Percentiles rank a stretch among this genome's conserved stretches.
Conservation (phyloP, 53 echinoderm and acorn worm genomes). For the Temnopleurus reevesii region DNA sequence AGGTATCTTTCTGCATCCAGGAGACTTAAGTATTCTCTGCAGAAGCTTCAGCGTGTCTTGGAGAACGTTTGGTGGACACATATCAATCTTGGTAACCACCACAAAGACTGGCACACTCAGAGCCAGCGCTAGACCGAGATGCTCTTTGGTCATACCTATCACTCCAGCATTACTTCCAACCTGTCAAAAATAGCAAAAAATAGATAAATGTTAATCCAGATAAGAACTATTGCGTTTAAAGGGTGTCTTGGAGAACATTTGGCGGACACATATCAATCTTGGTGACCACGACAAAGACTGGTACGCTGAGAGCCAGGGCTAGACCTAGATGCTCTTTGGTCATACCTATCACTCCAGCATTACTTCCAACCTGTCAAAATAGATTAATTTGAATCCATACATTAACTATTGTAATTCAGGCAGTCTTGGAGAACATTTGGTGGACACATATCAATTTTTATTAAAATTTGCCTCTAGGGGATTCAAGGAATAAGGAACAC, state of each 20-base stretch:
- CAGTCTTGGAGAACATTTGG: constrained; percentile 96
- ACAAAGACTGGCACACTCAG: constrained; percentile 97
- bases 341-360: constrained; percentile 97
- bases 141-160: constrained; percentile 99
- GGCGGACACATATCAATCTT: constrained; percentile 98
- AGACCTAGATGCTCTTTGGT: constrained; percentile 95
- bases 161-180: constrained; percentile 98
- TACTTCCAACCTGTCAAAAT: constrained; percentile 95
- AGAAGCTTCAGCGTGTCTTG: constrained; percentile 93
- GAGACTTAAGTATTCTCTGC: constrained; percentile 95
- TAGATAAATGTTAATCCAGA: too few relatives aligned
- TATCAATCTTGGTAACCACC: constrained; percentile 97
- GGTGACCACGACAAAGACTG: constrained; percentile 94
- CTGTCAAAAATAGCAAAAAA: too few relatives aligned
- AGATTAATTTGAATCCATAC: too few relatives aligned
- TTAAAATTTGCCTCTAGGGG: too few relatives aligned
- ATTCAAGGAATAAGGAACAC: too few relatives aligned
- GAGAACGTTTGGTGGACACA: constrained; percentile 98
- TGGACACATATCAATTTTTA: constrained; percentile 99
- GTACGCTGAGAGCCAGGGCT: constrained; percentile 91
- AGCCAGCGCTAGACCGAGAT: too few relatives aligned
- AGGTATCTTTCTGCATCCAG: constrained; percentile 96
- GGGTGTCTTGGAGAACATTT: constrained; percentile 89
- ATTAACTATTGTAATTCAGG: too few relatives aligned
- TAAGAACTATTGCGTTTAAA: constrained; percentile 80